Evolutionary conservation across 2,888 invertebrate species (phyloP).

Genomic region (Carabus problematicus): DNA sequence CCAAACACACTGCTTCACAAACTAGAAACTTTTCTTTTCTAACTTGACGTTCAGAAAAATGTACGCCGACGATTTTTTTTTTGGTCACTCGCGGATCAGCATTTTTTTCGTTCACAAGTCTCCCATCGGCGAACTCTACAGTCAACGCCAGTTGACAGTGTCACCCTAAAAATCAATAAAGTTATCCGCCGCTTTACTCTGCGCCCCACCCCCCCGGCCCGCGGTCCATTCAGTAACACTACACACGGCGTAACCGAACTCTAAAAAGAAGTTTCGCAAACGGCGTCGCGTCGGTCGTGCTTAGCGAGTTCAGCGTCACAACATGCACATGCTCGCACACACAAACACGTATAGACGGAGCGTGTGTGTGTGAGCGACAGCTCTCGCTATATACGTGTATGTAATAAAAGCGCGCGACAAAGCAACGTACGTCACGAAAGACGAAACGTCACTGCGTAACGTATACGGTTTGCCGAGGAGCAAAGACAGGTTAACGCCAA

Average conservation of each 20-base stretch:
- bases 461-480: slow-evolving; percentile 49
- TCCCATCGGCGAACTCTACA: slow-evolving; percentile 62
- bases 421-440: slow-evolving; percentile 27
- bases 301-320: slow-evolving; percentile 29
- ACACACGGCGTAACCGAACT: slow-evolving; percentile 51
- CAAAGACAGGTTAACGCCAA: slow-evolving; percentile 28
- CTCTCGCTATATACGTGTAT: slow-evolving; percentile 38
- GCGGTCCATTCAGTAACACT: slow-evolving; percentile 58
- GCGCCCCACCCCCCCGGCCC: slow-evolving; percentile 56
- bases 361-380: slow-evolving; percentile 28
- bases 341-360: slow-evolving; percentile 22
- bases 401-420: slow-evolving; percentile 28
- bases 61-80: slow-evolving; percentile 47
- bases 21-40: slow-evolving; percentile 45
- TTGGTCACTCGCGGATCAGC: slow-evolving; percentile 53
- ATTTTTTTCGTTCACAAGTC: slow-evolving; percentile 62
- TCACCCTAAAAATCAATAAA: slow-evolving; percentile 74
- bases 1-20: slow-evolving; percentile 45
- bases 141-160: slow-evolving; percentile 68
- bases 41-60: slow-evolving; percentile 37
- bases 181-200: slow-evolving; percentile 62
- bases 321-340: slow-evolving; percentile 37
- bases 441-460: slow-evolving; percentile 45
- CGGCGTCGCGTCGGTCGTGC: slow-evolving; percentile 40
- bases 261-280: slow-evolving; percentile 42